Percentiles rank a stretch among this genome's conserved stretches.
These are phyloP conservation scores for Seira musarum DNA, from an alignment of 2,888 invertebrate species.

Conservation along the genomic window DNA sequence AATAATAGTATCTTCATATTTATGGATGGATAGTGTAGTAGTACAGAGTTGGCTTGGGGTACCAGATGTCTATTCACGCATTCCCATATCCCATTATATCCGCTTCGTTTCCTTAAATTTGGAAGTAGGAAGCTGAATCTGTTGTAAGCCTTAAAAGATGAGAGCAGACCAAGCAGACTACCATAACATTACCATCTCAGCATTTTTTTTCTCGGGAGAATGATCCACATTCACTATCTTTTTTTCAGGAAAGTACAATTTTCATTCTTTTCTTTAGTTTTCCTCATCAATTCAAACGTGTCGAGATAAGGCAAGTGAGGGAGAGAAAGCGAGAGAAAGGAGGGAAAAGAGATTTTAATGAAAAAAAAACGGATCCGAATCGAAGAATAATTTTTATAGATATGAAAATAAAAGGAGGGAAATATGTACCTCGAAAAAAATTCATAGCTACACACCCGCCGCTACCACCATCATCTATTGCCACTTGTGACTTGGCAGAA, in stretches of 20 bases:
- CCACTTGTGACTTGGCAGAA: conserved; percentile 1
- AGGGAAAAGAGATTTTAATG: conserved; percentile 4
- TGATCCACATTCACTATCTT: neutral
- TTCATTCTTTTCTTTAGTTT: neutral
- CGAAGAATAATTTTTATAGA: conserved; percentile 4
- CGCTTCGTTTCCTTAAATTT: conserved; percentile 19
- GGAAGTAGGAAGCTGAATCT: neutral
- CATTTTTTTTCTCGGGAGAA: neutral
- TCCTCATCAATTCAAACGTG: conserved; percentile 17
- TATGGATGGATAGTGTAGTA: neutral
- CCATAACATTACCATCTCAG: neutral
- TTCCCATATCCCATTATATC: conserved; percentile 17
- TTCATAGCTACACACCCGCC: conserved; percentile 10
- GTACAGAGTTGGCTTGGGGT: neutral
- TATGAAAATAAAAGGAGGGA: conserved; percentile 16
- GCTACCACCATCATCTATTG: no score
- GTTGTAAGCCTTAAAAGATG: neutral
- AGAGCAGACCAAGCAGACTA: neutral
- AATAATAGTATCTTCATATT: neutral
- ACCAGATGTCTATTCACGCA: conserved; percentile 16
- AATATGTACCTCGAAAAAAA: neutral
- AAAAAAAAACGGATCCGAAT: conserved; percentile 8
- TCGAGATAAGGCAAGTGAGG: conserved; percentile 15
- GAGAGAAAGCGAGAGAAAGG: conserved; percentile 1
- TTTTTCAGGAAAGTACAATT: neutral